Evolutionary conservation across 1,140 invertebrate genomes (phyloP).

Genomic region (Drosophila yakuba): DNA sequence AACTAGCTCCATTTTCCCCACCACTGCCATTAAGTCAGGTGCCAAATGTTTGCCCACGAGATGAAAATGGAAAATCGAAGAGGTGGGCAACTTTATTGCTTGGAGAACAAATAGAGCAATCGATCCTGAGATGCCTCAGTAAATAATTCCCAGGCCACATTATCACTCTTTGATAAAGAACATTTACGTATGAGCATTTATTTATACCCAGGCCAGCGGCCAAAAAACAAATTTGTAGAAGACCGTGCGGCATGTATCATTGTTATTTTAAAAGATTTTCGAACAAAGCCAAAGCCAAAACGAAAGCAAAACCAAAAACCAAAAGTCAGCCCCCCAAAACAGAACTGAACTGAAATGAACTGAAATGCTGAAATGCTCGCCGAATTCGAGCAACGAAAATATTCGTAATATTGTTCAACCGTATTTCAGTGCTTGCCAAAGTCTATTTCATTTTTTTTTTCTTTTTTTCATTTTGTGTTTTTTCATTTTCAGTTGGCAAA

Average conservation of each 20-base stretch:
- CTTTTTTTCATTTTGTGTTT: too few species aligned
- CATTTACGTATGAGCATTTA: constrained; percentile 81
- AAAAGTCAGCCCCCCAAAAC: constrained; percentile 37
- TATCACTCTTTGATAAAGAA: constrained; percentile 68
- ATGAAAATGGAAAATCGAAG: background rate
- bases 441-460: constrained; percentile 23
- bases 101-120: constrained; percentile 43
- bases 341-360: constrained; percentile 16
- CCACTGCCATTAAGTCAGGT: background rate
- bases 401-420: constrained; percentile 74
- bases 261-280: constrained; percentile 80
- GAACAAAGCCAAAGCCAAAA: constrained; percentile 45
- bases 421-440: constrained; percentile 64
- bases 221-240: constrained; percentile 23
- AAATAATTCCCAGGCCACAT: constrained; percentile 35
- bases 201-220: constrained; percentile 78
- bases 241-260: constrained; percentile 68
- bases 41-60: background rate
- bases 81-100: background rate
- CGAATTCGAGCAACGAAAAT: constrained; percentile 46
- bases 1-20: background rate
- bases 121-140: constrained; percentile 26
- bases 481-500: constrained; percentile 42
- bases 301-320: constrained; percentile 30
- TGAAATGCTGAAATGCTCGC: constrained; percentile 18